Base-by-base conservation (phyloP, 2,113 vertebrate genomes). In the Hystrix cristata region DNA sequence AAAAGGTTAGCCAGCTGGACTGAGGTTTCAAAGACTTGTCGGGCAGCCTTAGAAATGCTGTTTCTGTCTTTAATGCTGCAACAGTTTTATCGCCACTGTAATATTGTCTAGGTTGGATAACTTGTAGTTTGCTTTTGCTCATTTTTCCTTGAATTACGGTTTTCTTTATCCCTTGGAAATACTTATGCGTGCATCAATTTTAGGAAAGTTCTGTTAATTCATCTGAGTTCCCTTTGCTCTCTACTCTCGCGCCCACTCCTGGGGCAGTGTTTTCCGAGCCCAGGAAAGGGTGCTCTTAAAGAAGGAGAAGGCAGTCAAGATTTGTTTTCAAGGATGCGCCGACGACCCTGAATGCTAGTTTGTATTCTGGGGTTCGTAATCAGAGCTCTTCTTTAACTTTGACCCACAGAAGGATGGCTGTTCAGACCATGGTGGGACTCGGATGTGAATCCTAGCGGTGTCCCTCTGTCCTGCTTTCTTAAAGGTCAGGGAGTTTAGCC, bases 121-220 rank as follows among this genome's bases (percentile, higher is more conserved):
- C 46, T 48, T 87, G 21, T 2, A 46, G 31, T n/a, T 88, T 13
- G 43, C 46, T 67, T 53, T 94, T 95, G 46, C 19, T 95, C 18
- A 19, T 95, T 89, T 84, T 87, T 53, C n/a, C 53, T 96, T 84
- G 89, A 83, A 34, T 94, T 62, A 23, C 12, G 6, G 34, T 71
- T 92, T 95, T 62, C 69, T 91, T 95, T 55, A 62, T 67, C 12
- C 31, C 88, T 88, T 76, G 90, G 87, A 88, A 64, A 15, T n/a
- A 38, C 46, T 65, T 53, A 27, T 74, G 3, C 31, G 29, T 48
- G 1, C 48, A 65, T 78, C 51, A 19, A 5, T 71, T 87, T 81
- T 79, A 74, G 84, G 78, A 60, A 85, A 60, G 5, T 81, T 91
- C 79, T 67, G 5, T 46, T 83, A 9, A 60, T 91, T 91, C 29